These are phyloP conservation scores for Gryllus bimaculatus DNA, from an alignment of 1,140 invertebrate genomes.

Conservation along the genomic window DNA sequence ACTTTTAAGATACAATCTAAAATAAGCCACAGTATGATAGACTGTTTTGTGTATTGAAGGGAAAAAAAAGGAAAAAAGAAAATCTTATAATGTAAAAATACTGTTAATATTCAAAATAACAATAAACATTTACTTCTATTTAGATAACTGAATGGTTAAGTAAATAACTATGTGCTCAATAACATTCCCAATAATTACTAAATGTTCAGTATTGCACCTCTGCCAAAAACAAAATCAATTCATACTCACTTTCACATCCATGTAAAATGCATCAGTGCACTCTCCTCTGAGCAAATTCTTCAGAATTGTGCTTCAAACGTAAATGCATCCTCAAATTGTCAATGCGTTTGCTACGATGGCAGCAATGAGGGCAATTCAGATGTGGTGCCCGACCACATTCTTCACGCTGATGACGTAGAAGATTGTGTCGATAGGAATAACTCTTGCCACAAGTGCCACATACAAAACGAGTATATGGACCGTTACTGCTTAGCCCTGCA, in stretches of 20 bases:
- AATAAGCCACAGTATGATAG: too few species aligned
- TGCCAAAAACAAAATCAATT: too few species aligned
- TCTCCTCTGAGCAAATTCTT: neutral
- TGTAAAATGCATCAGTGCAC: neutral
- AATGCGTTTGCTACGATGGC: neutral
- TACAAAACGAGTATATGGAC: neutral
- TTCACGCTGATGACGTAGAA: constrained; percentile 37
- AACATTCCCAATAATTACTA: too few species aligned
- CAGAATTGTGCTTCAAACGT: neutral
- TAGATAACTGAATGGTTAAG: too few species aligned
- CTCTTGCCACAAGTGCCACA: constrained; percentile 38
- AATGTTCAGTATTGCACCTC: too few species aligned
- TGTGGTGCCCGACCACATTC: constrained; percentile 39
- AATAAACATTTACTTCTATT: too few species aligned
- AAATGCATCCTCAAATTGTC: neutral
- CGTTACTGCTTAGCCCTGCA: neutral
- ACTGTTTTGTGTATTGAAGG: too few species aligned
- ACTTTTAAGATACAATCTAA: too few species aligned
- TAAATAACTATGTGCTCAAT: too few species aligned
- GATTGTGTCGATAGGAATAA: constrained; percentile 40
- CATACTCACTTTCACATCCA: neutral
- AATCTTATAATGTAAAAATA: too few species aligned
- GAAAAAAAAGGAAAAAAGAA: too few species aligned
- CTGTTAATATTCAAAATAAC: too few species aligned
- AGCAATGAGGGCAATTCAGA: constrained; percentile 33